Evolutionary conservation across 2,888 invertebrate species (phyloP).

Genomic region (Drosophila subsilvestris): DNA sequence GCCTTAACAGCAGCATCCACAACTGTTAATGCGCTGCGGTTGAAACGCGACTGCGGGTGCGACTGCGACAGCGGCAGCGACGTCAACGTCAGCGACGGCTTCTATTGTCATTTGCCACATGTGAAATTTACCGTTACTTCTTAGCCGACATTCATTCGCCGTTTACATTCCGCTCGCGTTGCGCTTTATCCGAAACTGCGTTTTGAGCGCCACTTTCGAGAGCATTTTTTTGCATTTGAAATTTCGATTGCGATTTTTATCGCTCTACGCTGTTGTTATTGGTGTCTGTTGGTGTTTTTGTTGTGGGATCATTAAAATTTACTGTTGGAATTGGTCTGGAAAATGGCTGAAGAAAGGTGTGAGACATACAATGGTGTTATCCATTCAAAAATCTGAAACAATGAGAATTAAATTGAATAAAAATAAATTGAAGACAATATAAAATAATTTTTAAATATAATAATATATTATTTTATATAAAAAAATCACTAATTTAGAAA

Average conservation of each 20-base stretch:
- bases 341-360: neutral
- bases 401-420: neutral
- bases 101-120: conserved; percentile 79
- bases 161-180: conserved; percentile 78
- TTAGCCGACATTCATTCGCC: conserved; percentile 78
- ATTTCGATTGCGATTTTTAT: conserved; percentile 1
- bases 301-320: neutral
- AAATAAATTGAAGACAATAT: neutral
- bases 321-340: neutral
- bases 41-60: conserved; percentile 36
- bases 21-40: conserved; percentile 45
- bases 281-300: neutral
- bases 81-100: conserved; percentile 23
- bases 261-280: neutral
- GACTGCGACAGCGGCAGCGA: conserved; percentile 33
- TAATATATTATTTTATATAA: too few relatives aligned
- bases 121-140: conserved; percentile 81
- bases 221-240: conserved; percentile 3
- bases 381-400: neutral
- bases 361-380: neutral
- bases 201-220: conserved; percentile 32
- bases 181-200: conserved; percentile 45
- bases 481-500: neutral
- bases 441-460: too few relatives aligned
- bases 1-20: conserved; percentile 61